Conservation (phyloP, 2,113 vertebrate species). For the Puma concolor region DNA sequence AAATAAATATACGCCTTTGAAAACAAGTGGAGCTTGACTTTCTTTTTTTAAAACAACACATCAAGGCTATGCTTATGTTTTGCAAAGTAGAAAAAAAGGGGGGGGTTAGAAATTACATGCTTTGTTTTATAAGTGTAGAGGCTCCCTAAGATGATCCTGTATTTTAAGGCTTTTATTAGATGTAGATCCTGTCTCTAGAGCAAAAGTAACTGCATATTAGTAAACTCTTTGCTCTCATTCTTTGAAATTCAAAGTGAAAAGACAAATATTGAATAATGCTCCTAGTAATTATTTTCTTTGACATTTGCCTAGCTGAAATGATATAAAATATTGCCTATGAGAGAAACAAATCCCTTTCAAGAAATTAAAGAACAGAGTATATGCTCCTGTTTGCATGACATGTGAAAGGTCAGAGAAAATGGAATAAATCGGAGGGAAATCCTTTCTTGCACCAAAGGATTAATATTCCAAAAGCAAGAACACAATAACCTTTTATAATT, state of each 20-base stretch:
- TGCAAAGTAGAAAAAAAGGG: background rate
- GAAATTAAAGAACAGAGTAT: conserved; percentile 48
- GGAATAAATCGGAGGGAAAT: conserved; percentile 57
- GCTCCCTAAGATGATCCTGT: background rate
- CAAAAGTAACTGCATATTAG: background rate
- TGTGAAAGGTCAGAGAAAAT: conserved; percentile 74
- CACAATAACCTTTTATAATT: conserved; percentile 80
- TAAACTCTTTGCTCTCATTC: conserved; percentile 28
- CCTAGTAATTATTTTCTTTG: conserved; percentile 67
- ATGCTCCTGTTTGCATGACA: conserved; percentile 52
- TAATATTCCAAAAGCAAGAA: conserved; percentile 76
- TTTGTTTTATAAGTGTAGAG: background rate
- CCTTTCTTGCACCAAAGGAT: conserved; percentile 58
- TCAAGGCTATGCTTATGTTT: background rate
- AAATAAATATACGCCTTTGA: background rate
- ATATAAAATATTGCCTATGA: conserved; percentile 55
- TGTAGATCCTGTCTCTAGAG: background rate
- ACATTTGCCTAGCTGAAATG: conserved; percentile 70
- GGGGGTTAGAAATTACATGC: background rate
- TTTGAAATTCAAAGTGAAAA: conserved; percentile 67
- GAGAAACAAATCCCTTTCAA: conserved; percentile 71
- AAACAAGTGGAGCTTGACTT: background rate
- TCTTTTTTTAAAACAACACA: background rate
- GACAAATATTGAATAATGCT: conserved; percentile 66
- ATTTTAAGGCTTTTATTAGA: conserved; percentile 28